phyloP scores from a whole-genome alignment of 2,113 vertebrate species.

The Sorex araneus region DNA sequence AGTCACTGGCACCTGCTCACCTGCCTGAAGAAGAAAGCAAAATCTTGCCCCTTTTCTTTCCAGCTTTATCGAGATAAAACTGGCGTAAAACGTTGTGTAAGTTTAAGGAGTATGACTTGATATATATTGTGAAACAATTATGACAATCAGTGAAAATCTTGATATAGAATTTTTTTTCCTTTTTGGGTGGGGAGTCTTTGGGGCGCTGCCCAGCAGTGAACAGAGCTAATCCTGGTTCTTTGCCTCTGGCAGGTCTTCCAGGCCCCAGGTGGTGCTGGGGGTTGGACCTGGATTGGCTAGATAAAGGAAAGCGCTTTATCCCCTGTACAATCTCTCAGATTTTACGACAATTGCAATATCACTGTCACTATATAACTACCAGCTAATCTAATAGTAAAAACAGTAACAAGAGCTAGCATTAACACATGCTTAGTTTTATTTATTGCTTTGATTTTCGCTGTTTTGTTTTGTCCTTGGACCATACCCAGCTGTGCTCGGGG shows the following conservation, averaged over 20 bases:
- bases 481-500: no score
- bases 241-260: no score
- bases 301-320: no score
- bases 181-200: no score
- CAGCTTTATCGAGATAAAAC: background rate
- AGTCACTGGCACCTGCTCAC: background rate
- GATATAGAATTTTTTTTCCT: background rate
- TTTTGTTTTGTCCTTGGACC: background rate
- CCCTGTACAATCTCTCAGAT: background rate
- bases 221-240: background rate
- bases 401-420: background rate
- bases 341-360: background rate
- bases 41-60: background rate
- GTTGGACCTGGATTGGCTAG: no score
- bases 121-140: background rate
- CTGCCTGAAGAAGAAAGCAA: background rate
- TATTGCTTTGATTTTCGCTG: background rate
- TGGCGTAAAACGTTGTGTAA: background rate
- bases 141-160: constrained; percentile 28
- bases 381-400: background rate
- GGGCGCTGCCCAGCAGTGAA: no score
- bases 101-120: background rate
- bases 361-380: no score
- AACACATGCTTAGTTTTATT: background rate
- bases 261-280: no score